A percentile compares a stretch with the other conserved stretches of the same genome.
Conservation (phyloP, 2,888 invertebrate genomes). For the Hyppa rectilinea region DNA sequence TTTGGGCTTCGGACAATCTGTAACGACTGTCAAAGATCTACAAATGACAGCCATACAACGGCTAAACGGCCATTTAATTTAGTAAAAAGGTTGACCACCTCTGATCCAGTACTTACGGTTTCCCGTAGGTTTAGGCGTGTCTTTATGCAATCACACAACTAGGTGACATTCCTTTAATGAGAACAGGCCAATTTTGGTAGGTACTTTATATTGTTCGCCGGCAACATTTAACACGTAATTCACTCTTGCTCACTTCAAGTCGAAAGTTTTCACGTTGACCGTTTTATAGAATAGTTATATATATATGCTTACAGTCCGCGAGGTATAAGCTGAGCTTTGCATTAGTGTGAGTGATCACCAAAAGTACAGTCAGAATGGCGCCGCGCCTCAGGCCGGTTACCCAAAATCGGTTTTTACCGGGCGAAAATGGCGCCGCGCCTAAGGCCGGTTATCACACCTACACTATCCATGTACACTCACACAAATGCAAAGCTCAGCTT, state of each 20-base stretch:
- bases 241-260: neutral
- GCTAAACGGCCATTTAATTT: neutral
- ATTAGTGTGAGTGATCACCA: too few species aligned
- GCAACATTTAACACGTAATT: neutral
- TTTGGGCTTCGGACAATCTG: neutral
- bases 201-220: neutral
- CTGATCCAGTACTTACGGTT: constrained; percentile 24
- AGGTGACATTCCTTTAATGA: constrained; percentile 22
- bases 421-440: too few species aligned
- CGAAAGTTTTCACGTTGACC: too few species aligned
- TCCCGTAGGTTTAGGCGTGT: constrained; percentile 37
- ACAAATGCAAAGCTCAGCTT: too few species aligned
- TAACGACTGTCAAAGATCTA: neutral
- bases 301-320: too few species aligned
- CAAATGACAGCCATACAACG: neutral
- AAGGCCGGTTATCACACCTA: too few species aligned
- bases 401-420: too few species aligned
- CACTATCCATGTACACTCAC: too few species aligned
- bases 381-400: too few species aligned
- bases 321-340: too few species aligned
- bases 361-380: too few species aligned
- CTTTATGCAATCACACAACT: constrained; percentile 48
- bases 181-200: constrained; percentile 29
- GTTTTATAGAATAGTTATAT: too few species aligned
- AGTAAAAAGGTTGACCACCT: constrained; percentile 18